Percentiles rank a stretch among this genome's conserved stretches.
These are phyloP conservation scores for Sebastes schlegelii DNA, from an alignment of 2,113 vertebrate genomes.

Conservation along the genomic window DNA sequence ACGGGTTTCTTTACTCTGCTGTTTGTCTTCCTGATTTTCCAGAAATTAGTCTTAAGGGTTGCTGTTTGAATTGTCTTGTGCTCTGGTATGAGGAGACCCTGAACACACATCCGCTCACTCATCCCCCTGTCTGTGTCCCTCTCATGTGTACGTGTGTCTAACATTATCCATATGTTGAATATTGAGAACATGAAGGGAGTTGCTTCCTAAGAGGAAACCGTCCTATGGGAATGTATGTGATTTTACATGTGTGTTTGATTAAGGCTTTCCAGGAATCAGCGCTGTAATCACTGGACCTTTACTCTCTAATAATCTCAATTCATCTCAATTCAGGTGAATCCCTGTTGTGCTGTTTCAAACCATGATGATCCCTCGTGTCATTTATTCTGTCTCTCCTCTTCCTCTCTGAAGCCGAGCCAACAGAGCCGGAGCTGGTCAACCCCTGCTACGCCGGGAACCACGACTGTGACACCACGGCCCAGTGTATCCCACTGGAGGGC, in stretches of 20 bases:
- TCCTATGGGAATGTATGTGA: slow-evolving; percentile 57
- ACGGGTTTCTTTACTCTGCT: not conserved
- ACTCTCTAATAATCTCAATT: slow-evolving; percentile 42
- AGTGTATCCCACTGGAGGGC: slow-evolving; percentile 84
- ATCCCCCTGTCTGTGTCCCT: slow-evolving; percentile 46
- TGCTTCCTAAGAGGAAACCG: slow-evolving; percentile 58
- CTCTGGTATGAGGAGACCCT: slow-evolving; percentile 27
- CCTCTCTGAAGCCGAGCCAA: slow-evolving; percentile 55
- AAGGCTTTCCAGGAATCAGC: slow-evolving; percentile 56
- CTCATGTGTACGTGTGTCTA: slow-evolving; percentile 55
- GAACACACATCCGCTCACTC: slow-evolving; percentile 60
- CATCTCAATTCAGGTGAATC: slow-evolving; percentile 17
- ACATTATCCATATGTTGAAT: slow-evolving; percentile 69
- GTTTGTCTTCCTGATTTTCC: slow-evolving; percentile 17
- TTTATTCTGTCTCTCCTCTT: not conserved
- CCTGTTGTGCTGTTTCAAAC: not conserved
- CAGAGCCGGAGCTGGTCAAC: slow-evolving; percentile 71
- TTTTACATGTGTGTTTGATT: slow-evolving; percentile 70
- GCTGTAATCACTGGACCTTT: slow-evolving; percentile 48
- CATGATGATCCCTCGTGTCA: not conserved
- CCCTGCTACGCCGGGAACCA: slow-evolving; percentile 91
- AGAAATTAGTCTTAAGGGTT: slow-evolving; percentile 37
- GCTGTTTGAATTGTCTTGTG: slow-evolving; percentile 20
- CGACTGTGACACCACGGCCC: slow-evolving; percentile 87
- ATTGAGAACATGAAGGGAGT: slow-evolving; percentile 58